Evolutionary conservation across 1,140 invertebrate species (phyloP).

Genomic region (Drosophila pachea): DNA sequence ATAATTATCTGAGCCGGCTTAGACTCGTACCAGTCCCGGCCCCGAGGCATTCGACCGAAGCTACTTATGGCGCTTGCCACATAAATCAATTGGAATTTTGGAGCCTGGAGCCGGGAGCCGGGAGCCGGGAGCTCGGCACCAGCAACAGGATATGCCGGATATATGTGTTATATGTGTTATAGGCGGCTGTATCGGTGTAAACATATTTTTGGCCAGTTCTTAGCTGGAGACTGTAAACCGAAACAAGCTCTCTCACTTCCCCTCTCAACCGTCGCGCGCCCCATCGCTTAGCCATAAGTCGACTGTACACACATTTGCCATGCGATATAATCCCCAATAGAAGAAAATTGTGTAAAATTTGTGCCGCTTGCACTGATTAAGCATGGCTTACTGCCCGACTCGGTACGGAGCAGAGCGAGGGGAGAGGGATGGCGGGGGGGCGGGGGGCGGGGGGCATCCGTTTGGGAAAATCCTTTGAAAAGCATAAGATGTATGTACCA

Average conservation of each 20-base stretch:
- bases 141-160: too few species aligned
- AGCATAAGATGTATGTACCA: conserved; percentile 60
- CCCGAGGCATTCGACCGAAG: too few species aligned
- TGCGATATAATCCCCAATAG: conserved; percentile 66
- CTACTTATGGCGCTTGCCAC: too few species aligned
- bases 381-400: conserved; percentile 61
- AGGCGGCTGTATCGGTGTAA: neutral
- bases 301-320: conserved; percentile 33
- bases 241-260: neutral
- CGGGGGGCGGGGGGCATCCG: neutral
- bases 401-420: neutral
- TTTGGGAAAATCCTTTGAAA: conserved; percentile 63
- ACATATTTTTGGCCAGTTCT: conserved; percentile 2
- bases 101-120: too few species aligned
- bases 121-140: too few species aligned
- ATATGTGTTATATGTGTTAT: too few species aligned
- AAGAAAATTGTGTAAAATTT: conserved; percentile 74
- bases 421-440: too few species aligned
- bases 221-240: conserved; percentile 5
- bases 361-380: conserved; percentile 74
- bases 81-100: too few species aligned
- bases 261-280: too few species aligned
- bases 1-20: conserved; percentile 13
- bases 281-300: conserved; percentile 30
- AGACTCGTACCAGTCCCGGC: neutral